phyloP scores from a whole-genome alignment of 1,140 invertebrate species.

The Mycetomoellerius zeteki region DNA sequence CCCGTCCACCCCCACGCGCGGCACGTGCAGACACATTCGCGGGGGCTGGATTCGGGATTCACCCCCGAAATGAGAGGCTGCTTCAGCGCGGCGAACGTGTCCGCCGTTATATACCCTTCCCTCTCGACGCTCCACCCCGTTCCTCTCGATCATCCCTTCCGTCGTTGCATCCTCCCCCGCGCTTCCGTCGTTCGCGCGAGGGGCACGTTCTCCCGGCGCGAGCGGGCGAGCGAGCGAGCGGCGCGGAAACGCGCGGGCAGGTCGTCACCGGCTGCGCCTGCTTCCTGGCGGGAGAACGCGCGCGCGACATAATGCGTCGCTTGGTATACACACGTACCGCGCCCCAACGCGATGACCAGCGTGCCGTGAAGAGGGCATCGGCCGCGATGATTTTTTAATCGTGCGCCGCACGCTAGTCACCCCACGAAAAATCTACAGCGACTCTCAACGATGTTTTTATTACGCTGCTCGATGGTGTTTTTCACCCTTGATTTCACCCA shows the following conservation, averaged over 20 bases:
- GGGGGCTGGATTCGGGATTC: slow-evolving; percentile 68
- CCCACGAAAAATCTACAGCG: slow-evolving; percentile 66
- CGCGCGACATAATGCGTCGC: slow-evolving; percentile 72
- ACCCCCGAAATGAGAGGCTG: slow-evolving; percentile 72
- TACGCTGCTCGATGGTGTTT: not conserved
- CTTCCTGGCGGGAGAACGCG: slow-evolving; percentile 70
- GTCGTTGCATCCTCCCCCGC: not conserved
- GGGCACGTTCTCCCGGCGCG: slow-evolving; percentile 64
- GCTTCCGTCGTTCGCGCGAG: slow-evolving; percentile 49
- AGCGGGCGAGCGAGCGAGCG: slow-evolving; percentile 8
- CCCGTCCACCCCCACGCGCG: not conserved
- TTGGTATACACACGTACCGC: slow-evolving; percentile 59
- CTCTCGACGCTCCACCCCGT: not conserved
- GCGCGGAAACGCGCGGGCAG: slow-evolving; percentile 67
- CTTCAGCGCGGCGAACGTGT: slow-evolving; percentile 69
- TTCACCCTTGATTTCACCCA: not conserved
- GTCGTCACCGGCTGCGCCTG: slow-evolving; percentile 72
- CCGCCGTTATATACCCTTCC: slow-evolving; percentile 44
- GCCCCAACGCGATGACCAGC: slow-evolving; percentile 73
- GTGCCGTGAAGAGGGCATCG: slow-evolving; percentile 76
- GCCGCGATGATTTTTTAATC: slow-evolving; percentile 77
- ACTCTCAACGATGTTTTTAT: slow-evolving; percentile 63
- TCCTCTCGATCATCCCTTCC: slow-evolving; percentile 49
- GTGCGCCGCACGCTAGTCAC: slow-evolving; percentile 65
- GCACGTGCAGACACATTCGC: slow-evolving; percentile 78